Base-by-base conservation (phyloP, 2,797 vertebrate species). In the Dipus sagitta region DNA sequence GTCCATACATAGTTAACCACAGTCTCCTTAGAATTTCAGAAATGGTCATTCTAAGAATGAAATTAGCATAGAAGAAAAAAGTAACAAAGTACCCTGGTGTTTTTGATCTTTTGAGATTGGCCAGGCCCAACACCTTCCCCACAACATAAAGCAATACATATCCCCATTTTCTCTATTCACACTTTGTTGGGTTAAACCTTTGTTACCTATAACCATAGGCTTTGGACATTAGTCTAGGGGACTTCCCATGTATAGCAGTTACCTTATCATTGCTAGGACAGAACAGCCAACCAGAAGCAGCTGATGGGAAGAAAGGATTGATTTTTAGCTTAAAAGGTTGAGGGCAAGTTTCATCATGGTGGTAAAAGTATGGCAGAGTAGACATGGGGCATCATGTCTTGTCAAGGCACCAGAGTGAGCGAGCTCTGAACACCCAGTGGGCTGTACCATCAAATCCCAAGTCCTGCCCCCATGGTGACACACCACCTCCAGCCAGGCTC, bases 111-210 rank as follows among this genome's bases (percentile, higher is more conserved):
- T 68, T 88, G 64, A 84, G 34, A 58, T 85, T 8, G 84, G 76
- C 32, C 9, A 2, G 20, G 8, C 26, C 7, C 21, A 47, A 94
- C 60, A 84, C n/a, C 80, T 92, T 96, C 82, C 91, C 11, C 26
- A 30, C 62, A 65, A 30, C 23, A n/a, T 3, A 17, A 89, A 82
- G 34, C 88, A 93, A 14, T 74, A 47, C 64, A 28, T 82, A 38
- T 15, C 82, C 54, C 4, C 18, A 18, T 76, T 67, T 71, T 78
- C n/a, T 94, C 78, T 82, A 28, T 52, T 89, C 93, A 72, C 62
- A 92, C 23, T 72, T 86, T 28, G 10, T 91, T 87, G 75, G 47
- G 42, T 86, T 94, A 85, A 64, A 82, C 42, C 76, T 82, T 77
- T 88, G 70, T 88, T 18, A 80, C 42, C 52, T 75, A 2, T 24